Evolutionary conservation across 2,113 vertebrate species (phyloP).

Genomic region (Pygoscelis adeliae): DNA sequence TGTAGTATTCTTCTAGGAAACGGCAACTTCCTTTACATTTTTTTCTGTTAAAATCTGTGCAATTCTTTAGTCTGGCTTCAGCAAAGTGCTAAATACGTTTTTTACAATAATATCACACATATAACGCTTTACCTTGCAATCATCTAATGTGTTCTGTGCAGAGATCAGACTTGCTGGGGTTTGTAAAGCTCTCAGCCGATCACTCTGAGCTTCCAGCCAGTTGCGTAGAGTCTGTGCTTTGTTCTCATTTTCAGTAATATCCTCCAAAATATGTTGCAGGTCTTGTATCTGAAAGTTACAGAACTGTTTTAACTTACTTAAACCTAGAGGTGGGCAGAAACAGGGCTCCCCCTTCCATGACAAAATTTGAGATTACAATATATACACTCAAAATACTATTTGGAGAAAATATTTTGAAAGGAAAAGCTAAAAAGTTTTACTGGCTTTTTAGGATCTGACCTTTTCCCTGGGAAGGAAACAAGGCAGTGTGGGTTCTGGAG

Average conservation of each 20-base stretch:
- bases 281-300: constrained; percentile 76
- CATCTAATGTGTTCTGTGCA: constrained; percentile 69
- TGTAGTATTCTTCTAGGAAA: neutral
- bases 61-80: neutral
- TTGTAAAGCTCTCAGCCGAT: constrained; percentile 72
- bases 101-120: neutral
- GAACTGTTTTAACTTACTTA: neutral
- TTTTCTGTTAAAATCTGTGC: neutral
- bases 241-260: constrained; percentile 74
- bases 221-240: constrained; percentile 74
- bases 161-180: constrained; percentile 74
- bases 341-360: neutral
- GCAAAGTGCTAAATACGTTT: neutral
- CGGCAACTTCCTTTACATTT: neutral
- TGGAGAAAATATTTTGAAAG: neutral
- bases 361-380: neutral
- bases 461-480: neutral
- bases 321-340: neutral
- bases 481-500: neutral
- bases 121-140: constrained; percentile 79
- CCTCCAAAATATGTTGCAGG: constrained; percentile 78
- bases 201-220: constrained; percentile 82
- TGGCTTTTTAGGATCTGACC: neutral
- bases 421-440: neutral
- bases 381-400: neutral